A percentile compares a stretch with the other conserved stretches of the same genome.
Conservation (phyloP, 2,888 invertebrate genomes). For the Diaperis boleti region DNA sequence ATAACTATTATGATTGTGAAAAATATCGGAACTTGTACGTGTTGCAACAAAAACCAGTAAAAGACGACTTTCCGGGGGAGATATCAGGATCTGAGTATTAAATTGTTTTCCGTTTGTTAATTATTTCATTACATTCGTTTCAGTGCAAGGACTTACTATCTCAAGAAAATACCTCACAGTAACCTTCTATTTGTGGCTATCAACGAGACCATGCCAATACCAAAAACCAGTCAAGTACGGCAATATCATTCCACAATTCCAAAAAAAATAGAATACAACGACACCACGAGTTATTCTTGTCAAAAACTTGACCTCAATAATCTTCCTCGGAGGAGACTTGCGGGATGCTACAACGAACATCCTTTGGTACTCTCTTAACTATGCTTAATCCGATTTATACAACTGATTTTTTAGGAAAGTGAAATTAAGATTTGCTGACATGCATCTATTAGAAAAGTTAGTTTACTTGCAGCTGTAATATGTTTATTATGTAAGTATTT, state of each 20-base stretch:
- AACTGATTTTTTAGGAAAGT: conserved; percentile 63
- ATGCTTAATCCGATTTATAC: background rate
- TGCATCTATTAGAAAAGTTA: conserved; percentile 8
- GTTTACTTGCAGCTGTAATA: background rate
- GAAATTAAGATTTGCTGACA: conserved; percentile 67
- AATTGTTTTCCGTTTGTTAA: background rate
- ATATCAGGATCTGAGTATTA: conserved; percentile 15
- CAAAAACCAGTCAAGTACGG: conserved; percentile 46
- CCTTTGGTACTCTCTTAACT: conserved; percentile 70
- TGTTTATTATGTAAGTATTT: background rate
- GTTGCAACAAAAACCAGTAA: conserved; percentile 46
- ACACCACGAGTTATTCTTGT: conserved; percentile 74
- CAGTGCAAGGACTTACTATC: conserved; percentile 72
- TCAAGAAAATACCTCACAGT: conserved; percentile 80
- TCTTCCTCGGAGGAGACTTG: conserved; percentile 75
- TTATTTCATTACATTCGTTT: conserved; percentile 6
- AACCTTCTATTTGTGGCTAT: conserved; percentile 84
- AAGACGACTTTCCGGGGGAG: conserved; percentile 42
- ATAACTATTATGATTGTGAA: conserved; percentile 61
- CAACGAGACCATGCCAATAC: conserved; percentile 60
- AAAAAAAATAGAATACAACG: conserved; percentile 66
- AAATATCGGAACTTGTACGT: conserved; percentile 57
- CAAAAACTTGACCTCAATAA: conserved; percentile 81
- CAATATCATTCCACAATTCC: conserved; percentile 67
- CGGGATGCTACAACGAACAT: conserved; percentile 83